A percentile compares a stretch with the other conserved stretches of the same genome.
Evolutionary conservation across 2,797 vertebrate species (phyloP).

Genomic region (Molossus molossus): DNA sequence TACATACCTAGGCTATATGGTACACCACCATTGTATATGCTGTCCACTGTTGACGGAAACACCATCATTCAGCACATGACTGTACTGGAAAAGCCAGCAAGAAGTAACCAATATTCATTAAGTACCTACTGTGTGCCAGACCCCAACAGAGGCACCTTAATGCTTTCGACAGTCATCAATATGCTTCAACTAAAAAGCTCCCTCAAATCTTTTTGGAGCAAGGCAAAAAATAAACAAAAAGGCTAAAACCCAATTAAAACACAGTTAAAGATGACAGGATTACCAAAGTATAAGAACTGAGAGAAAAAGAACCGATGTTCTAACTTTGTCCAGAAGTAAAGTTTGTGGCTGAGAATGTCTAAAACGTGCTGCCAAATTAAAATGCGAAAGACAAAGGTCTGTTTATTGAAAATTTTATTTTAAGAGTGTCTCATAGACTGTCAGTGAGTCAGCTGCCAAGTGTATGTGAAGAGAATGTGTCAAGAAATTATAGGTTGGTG

Average conservation of each 20-base stretch:
- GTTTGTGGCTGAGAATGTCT: not conserved
- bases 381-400: slow-evolving; percentile 74
- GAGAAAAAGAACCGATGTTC: not conserved
- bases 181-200: not conserved
- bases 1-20: not conserved
- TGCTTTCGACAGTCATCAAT: not conserved
- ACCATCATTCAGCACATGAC: not conserved
- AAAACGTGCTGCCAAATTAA: slow-evolving; percentile 19
- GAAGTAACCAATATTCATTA: not conserved
- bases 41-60: not conserved
- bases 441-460: slow-evolving; percentile 68
- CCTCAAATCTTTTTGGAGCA: not conserved
- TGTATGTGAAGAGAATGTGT: slow-evolving; percentile 57
- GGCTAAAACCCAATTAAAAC: not conserved
- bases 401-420: slow-evolving; percentile 74
- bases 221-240: not conserved
- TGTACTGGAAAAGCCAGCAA: not conserved
- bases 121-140: not conserved
- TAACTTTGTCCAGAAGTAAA: slow-evolving; percentile 3
- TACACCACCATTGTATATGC: not conserved
- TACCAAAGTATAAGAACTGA: not conserved
- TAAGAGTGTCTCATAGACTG: slow-evolving; percentile 64
- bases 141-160: not conserved
- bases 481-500: slow-evolving; percentile 64
- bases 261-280: not conserved